A percentile compares a stretch with the other conserved stretches of the same genome.
phyloP scores from a whole-genome alignment of 2,888 invertebrate species.

The Microplitis manilae region DNA sequence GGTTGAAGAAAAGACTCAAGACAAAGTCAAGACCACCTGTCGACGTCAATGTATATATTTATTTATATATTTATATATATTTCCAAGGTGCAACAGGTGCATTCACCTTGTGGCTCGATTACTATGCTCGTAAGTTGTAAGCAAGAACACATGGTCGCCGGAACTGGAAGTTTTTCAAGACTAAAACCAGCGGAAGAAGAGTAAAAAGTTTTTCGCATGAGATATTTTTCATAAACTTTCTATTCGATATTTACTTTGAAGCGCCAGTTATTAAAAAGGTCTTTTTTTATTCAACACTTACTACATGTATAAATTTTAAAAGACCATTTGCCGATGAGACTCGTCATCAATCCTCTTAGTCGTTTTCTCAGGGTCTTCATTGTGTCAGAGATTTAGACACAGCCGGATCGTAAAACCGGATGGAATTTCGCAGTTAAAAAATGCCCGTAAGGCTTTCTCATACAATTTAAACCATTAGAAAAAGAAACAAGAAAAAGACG shows the following conservation, averaged over 20 bases:
- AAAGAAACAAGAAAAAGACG: conserved; percentile 18
- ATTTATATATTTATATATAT: no score
- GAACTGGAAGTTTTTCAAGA: conserved; percentile 38
- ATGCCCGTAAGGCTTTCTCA: conserved; percentile 13
- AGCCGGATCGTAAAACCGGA: conserved; percentile 27
- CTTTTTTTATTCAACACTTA: not conserved
- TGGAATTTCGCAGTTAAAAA: conserved; percentile 28
- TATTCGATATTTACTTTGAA: not conserved
- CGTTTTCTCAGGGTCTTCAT: conserved; percentile 18
- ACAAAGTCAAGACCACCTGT: conserved; percentile 18
- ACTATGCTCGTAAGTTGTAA: conserved; percentile 24
- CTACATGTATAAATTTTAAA: not conserved
- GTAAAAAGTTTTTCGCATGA: conserved; percentile 17
- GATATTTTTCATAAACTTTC: conserved; percentile 7
- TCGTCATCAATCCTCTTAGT: conserved; percentile 6
- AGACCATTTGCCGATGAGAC: conserved; percentile 13
- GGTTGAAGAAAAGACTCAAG: conserved; percentile 2
- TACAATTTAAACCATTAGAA: conserved; percentile 14
- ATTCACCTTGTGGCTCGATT: conserved; percentile 33
- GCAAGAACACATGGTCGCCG: conserved; percentile 41
- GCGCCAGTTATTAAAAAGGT: not conserved
- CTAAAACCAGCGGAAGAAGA: conserved; percentile 1
- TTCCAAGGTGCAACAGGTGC: conserved; percentile 33
- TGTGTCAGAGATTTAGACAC: conserved; percentile 16
- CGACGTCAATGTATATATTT: not conserved